These are phyloP conservation scores for Oscheius sp. DNA, from an alignment of 2,888 invertebrate species.

Conservation along the genomic window DNA sequence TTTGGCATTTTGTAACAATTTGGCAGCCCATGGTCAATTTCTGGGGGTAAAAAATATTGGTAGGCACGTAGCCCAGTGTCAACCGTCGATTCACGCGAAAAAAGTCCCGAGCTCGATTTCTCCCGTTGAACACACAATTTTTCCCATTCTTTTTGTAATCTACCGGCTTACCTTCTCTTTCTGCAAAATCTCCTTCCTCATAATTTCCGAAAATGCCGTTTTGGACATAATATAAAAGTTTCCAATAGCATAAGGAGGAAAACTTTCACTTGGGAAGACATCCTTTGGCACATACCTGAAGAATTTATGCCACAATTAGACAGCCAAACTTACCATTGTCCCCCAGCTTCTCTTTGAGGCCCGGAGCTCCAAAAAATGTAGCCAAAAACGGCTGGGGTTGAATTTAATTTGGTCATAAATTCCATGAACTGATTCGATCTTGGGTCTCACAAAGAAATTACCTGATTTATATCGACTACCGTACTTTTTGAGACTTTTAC, in stretches of 20 bases:
- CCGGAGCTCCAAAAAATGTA: constrained; percentile 3
- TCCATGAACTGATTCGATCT: background rate
- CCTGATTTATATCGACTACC: constrained; percentile 13
- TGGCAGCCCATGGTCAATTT: too few relatives aligned
- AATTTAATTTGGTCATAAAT: background rate
- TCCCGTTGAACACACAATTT: too few relatives aligned
- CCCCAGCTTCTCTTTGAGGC: background rate
- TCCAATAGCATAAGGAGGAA: background rate
- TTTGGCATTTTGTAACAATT: too few relatives aligned
- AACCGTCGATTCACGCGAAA: too few relatives aligned
- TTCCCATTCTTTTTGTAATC: too few relatives aligned
- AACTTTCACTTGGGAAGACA: background rate
- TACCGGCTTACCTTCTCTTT: background rate
- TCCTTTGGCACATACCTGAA: background rate
- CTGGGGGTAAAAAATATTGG: too few relatives aligned
- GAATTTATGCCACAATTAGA: too few relatives aligned
- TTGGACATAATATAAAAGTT: constrained; percentile 1
- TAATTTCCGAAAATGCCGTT: background rate
- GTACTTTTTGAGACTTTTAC: background rate
- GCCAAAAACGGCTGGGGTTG: background rate
- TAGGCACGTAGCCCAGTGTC: too few relatives aligned
- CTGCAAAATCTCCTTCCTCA: background rate
- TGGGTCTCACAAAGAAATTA: background rate
- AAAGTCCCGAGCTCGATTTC: too few relatives aligned
- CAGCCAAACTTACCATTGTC: background rate